These are phyloP conservation scores for Conus canariensis DNA, from an alignment of 2,888 invertebrate genomes.

Conservation along the genomic window DNA sequence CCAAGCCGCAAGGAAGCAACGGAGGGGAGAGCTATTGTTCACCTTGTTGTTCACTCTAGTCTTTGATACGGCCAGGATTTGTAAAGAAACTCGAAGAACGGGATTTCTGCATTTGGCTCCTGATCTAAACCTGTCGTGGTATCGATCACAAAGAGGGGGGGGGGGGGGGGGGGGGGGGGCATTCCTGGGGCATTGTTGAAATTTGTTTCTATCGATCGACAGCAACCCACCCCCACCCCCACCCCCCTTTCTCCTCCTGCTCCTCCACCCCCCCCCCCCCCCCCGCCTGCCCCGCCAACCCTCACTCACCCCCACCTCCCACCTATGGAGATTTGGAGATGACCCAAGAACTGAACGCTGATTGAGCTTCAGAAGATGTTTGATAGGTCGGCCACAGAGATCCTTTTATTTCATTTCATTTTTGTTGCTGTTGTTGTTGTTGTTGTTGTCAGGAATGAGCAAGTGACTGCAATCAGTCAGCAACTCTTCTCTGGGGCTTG, in stretches of 20 bases:
- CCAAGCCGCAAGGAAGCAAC: slow-evolving; percentile 27
- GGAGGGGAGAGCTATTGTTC: not conserved
- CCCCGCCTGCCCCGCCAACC: too few species aligned
- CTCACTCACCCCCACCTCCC: too few species aligned
- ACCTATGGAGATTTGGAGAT: not conserved
- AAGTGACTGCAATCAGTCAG: not conserved
- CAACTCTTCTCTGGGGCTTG: not conserved
- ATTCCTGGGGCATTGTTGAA: slow-evolving; percentile 18
- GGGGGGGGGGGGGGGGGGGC: not conserved
- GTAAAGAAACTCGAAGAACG: slow-evolving; percentile 38
- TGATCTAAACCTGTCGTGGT: slow-evolving; percentile 13
- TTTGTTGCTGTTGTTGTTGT: not conserved
- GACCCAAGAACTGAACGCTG: slow-evolving; percentile 20
- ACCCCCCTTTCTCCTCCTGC: too few species aligned
- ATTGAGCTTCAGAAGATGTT: slow-evolving; percentile 23
- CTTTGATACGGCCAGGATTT: slow-evolving; percentile 27
- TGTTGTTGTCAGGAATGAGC: not conserved
- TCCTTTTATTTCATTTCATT: not conserved
- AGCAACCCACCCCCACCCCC: not conserved
- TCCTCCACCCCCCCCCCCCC: too few species aligned
- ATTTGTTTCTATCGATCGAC: slow-evolving; percentile 33
- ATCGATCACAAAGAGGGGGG: not conserved
- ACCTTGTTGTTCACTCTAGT: slow-evolving; percentile 11
- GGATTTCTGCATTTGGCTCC: slow-evolving; percentile 33
- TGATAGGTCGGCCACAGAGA: too few species aligned